These are phyloP conservation scores for Porites cylindrica DNA, from an alignment of 92 coral and sea anemone genomes.

Conservation along the genomic window DNA sequence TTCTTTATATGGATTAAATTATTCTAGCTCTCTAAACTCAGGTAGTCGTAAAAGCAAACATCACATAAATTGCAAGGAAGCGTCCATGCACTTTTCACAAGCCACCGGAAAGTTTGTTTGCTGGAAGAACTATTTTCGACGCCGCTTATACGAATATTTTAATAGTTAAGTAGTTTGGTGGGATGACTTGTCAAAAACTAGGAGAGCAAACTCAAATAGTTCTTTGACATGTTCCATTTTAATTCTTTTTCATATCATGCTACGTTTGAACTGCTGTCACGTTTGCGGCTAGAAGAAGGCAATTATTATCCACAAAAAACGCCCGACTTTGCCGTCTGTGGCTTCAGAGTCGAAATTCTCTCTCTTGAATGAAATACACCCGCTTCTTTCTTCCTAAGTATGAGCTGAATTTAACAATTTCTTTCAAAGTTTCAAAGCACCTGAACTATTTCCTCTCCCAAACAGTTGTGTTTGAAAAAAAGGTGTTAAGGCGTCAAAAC, in stretches of 20 bases:
- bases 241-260: slow-evolving; percentile 27
- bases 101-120: slow-evolving; percentile 74
- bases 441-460: slow-evolving; percentile 24
- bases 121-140: slow-evolving; percentile 49
- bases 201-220: slow-evolving; percentile 31
- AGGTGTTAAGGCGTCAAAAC: slow-evolving; percentile 21
- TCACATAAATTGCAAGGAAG: slow-evolving; percentile 74
- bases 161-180: slow-evolving; percentile 52
- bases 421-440: slow-evolving; percentile 27
- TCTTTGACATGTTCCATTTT: slow-evolving; percentile 21
- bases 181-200: slow-evolving; percentile 26
- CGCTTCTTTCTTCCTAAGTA: not conserved
- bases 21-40: slow-evolving; percentile 72
- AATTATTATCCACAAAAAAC: slow-evolving; percentile 41
- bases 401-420: slow-evolving; percentile 20
- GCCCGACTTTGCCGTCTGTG: slow-evolving; percentile 4
- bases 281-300: slow-evolving; percentile 12
- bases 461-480: slow-evolving; percentile 39
- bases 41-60: slow-evolving; percentile 70
- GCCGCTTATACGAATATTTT: slow-evolving; percentile 56
- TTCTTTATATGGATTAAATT: slow-evolving; percentile 85
- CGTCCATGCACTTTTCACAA: slow-evolving; percentile 67
- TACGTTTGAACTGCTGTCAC: slow-evolving; percentile 39
- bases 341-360: not conserved
- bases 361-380: slow-evolving; percentile 3